phyloP scores from a whole-genome alignment of 2,113 vertebrate genomes.

The Pseudopipra pipra region DNA sequence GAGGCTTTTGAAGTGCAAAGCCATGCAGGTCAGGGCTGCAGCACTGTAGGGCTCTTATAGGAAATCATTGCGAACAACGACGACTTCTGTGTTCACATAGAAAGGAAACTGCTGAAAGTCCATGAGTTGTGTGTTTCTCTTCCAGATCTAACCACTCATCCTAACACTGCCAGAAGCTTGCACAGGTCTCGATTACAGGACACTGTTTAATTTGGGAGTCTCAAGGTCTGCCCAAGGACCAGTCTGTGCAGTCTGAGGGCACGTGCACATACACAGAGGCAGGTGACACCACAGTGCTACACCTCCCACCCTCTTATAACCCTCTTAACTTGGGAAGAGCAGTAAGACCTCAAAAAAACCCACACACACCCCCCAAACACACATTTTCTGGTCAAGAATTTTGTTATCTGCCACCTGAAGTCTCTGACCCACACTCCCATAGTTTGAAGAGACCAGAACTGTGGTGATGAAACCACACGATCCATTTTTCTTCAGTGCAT shows the following conservation, averaged over 20 bases:
- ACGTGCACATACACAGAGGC: neutral
- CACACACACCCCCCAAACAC: accelerated
- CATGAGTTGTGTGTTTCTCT: neutral
- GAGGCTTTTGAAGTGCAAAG: neutral
- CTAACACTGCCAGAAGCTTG: neutral
- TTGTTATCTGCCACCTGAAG: neutral
- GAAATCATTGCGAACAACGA: neutral
- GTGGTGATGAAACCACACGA: accelerated
- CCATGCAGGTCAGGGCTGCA: neutral
- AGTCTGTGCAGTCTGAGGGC: neutral
- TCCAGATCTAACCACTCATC: neutral
- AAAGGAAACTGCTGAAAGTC: neutral
- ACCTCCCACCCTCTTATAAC: neutral
- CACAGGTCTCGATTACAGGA: neutral
- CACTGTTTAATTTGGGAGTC: neutral
- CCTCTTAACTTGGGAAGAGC: neutral
- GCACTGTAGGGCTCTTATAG: neutral
- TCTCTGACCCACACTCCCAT: neutral
- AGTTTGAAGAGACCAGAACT: neutral
- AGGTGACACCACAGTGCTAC: neutral
- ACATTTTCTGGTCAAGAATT: neutral
- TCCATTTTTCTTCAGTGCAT: neutral
- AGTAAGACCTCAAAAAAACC: neutral
- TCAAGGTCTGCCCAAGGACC: slow-evolving; percentile 18
- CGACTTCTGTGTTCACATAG: accelerated